Base-by-base conservation (phyloP, 2,888 invertebrate genomes). In the Nysson spinosus region DNA sequence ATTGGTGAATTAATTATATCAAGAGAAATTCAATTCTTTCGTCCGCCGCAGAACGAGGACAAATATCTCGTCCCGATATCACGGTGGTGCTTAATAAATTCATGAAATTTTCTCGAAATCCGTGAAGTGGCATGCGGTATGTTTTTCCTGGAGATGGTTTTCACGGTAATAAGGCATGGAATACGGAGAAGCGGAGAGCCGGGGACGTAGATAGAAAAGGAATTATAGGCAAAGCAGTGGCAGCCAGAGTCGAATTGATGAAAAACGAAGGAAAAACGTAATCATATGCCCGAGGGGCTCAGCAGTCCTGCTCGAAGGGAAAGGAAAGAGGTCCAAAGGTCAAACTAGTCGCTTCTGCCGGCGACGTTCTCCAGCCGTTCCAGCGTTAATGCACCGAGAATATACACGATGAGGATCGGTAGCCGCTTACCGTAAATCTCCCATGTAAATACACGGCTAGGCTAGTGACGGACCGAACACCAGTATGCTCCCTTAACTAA, bases 371-470 rank as follows among this genome's bases (percentile, higher is more conserved):
- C 61, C 72, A 34, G 44, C 57, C 52, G 58, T 37, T 62, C 44
- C 34, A 64, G 58, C 69, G 69, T 46, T 75, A 72, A 75, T 75
- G 67, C 76, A 69, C 58, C 62, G 47, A 39, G 55, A 51, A 69
- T 72, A 61, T 56, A 65, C 42, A 60, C 34, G 57, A 50, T 37
- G 32, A 56, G 39, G 55, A 63, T 64, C 64, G 64, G 69, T 72
- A 69, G 69, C 62, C 40, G 54, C 34, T 51, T 60, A 67, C 64
- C 64, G 69, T 75, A 69, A 75, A 75, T 75, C 75, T 75, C 56
- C 50, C 69, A 54, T 67, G 72, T 72, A 72, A 75, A 75, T 75
- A 67, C 63, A 66, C 37, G 52, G 67, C 35, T 40, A 60, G 56
- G 64, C 60, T 49, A 62, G 69, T 35, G 63, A 43, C 72, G 52